phyloP scores from a whole-genome alignment of 2,113 vertebrate genomes.

The Speoplatyrhinus poulsoni region DNA sequence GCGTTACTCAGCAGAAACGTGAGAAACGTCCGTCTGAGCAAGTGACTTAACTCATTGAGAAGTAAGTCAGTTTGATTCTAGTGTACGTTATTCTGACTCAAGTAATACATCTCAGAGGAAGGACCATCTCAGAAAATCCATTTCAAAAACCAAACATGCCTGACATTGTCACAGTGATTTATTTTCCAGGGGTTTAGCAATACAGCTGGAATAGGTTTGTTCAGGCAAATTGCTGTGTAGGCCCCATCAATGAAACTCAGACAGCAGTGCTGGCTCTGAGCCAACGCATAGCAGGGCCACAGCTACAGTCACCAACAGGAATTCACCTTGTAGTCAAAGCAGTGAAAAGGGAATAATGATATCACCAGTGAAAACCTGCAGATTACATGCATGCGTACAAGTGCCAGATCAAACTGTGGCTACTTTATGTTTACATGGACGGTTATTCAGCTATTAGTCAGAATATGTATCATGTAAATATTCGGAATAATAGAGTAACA shows the following conservation, averaged over 20 bases:
- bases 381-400: constrained; percentile 29
- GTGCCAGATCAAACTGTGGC: too few species aligned
- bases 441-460: too few species aligned
- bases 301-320: constrained; percentile 47
- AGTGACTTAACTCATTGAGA: neutral
- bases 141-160: constrained; percentile 54
- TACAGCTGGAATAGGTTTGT: constrained; percentile 63
- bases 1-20: too few species aligned
- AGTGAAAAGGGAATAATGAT: constrained; percentile 31
- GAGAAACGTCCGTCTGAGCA: too few species aligned
- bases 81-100: constrained; percentile 50
- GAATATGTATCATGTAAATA: too few species aligned
- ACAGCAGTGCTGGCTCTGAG: constrained; percentile 39
- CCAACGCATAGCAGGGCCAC: constrained; percentile 45
- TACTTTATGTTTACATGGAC: too few species aligned
- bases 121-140: constrained; percentile 42
- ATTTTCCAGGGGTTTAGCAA: constrained; percentile 51
- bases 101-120: constrained; percentile 52
- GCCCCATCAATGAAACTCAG: constrained; percentile 58
- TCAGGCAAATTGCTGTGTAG: constrained; percentile 58
- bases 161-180: constrained; percentile 51
- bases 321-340: constrained; percentile 43
- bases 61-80: constrained; percentile 29
- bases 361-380: constrained; percentile 59
- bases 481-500: too few species aligned